A percentile compares a stretch with the other conserved stretches of the same genome.
phyloP scores from a whole-genome alignment of 2,797 vertebrate species.

The Malurus leucopterus region DNA sequence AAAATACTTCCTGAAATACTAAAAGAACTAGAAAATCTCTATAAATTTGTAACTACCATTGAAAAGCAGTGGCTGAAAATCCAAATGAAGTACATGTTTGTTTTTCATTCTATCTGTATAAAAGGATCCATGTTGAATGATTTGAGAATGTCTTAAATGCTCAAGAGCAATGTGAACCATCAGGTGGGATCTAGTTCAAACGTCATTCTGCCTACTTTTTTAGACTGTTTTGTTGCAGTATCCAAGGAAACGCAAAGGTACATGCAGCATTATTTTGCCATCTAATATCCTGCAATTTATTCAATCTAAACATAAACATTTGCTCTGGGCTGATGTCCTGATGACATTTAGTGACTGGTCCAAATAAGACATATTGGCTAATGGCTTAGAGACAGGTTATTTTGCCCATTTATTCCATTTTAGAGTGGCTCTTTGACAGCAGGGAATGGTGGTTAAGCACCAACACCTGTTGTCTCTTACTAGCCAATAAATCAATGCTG shows the following conservation, averaged over 20 bases:
- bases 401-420: not conserved
- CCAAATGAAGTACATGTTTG: not conserved
- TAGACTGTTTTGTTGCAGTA: slow-evolving; percentile 15
- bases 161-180: not conserved
- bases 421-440: not conserved
- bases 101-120: not conserved
- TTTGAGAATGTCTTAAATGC: not conserved
- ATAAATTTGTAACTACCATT: not conserved
- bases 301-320: slow-evolving; percentile 15
- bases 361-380: not conserved
- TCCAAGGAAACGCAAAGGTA: slow-evolving; percentile 28
- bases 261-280: not conserved
- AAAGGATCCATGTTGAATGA: not conserved
- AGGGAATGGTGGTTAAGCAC: not conserved
- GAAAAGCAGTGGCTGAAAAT: not conserved
- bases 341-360: not conserved
- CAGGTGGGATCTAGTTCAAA: not conserved
- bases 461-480: not conserved
- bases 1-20: not conserved
- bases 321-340: slow-evolving; percentile 18
- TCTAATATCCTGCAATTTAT: slow-evolving; percentile 10
- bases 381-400: not conserved
- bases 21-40: not conserved
- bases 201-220: not conserved
- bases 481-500: not conserved